Conservation (phyloP, 2,113 vertebrate species). For the Meleagris gallopavo region DNA sequence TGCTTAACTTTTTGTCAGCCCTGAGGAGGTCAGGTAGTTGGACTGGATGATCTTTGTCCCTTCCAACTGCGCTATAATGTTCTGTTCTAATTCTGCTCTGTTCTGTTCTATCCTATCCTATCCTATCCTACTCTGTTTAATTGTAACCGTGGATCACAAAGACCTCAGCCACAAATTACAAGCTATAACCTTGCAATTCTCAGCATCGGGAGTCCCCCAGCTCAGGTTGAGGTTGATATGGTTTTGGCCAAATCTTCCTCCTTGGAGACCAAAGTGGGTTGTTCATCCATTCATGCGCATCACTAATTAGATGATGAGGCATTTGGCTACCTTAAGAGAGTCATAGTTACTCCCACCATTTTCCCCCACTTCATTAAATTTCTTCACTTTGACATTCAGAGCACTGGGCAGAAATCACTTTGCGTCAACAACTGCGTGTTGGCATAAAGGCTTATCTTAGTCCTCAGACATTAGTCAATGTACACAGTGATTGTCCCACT, state of each 20-base stretch:
- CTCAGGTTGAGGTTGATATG: rapidly evolving
- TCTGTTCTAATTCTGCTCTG: background rate
- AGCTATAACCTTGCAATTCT: background rate
- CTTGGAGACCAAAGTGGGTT: rapidly evolving
- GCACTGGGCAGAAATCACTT: no score
- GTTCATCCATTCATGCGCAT: no score
- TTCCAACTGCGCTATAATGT: background rate
- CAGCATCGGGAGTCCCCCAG: rapidly evolving
- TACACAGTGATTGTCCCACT: background rate
- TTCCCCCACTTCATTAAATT: no score
- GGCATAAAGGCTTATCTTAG: background rate
- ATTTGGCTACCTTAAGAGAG: no score
- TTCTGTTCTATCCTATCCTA: no score
- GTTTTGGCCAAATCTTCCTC: background rate
- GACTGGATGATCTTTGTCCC: background rate
- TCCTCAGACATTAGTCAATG: background rate
- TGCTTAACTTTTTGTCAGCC: background rate
- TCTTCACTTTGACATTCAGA: no score
- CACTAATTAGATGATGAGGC: no score
- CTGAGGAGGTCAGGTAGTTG: background rate
- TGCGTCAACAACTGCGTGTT: no score
- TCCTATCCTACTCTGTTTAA: no score
- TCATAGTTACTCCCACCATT: no score
- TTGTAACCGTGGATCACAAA: rapidly evolving
- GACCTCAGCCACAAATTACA: background rate